Evolutionary conservation across 2,113 vertebrate species (phyloP).

Genomic region (Psammodynastes pulverulentus): DNA sequence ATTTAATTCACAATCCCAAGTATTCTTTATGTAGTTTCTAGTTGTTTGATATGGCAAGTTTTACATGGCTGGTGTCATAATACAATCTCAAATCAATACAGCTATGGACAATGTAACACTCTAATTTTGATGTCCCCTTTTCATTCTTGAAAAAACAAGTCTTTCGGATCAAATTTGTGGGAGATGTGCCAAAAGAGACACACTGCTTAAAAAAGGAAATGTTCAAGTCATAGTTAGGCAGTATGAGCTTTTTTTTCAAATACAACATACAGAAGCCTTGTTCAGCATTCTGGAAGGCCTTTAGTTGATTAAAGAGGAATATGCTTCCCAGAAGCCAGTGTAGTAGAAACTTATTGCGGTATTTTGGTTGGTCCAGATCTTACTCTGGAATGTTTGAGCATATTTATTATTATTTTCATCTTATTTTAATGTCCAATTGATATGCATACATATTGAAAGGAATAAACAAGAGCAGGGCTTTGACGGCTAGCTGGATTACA

Average conservation of each 20-base stretch:
- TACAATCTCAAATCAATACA: not conserved
- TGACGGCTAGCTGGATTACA: not conserved
- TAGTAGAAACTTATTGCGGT: not conserved
- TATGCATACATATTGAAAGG: not conserved
- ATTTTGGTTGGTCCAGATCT: not conserved
- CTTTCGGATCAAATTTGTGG: not conserved
- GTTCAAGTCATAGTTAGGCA: not conserved
- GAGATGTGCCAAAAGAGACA: not conserved
- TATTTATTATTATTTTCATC: not conserved
- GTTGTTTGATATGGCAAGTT: not conserved
- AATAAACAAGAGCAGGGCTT: not conserved
- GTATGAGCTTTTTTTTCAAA: not conserved
- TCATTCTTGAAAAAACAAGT: not conserved
- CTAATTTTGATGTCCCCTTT: not conserved
- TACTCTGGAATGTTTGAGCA: not conserved
- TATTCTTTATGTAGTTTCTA: not conserved
- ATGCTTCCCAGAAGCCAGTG: not conserved
- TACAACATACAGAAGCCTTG: not conserved
- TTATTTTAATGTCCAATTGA: not conserved
- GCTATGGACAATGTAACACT: not conserved
- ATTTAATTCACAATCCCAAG: not conserved
- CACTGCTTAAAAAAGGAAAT: not conserved
- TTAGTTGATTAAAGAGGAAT: not conserved
- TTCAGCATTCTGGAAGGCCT: not conserved
- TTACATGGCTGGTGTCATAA: not conserved